Base-by-base conservation (phyloP, 35 echinoderm and acorn worm species). In the Apostichopus parvimensis region DNA sequence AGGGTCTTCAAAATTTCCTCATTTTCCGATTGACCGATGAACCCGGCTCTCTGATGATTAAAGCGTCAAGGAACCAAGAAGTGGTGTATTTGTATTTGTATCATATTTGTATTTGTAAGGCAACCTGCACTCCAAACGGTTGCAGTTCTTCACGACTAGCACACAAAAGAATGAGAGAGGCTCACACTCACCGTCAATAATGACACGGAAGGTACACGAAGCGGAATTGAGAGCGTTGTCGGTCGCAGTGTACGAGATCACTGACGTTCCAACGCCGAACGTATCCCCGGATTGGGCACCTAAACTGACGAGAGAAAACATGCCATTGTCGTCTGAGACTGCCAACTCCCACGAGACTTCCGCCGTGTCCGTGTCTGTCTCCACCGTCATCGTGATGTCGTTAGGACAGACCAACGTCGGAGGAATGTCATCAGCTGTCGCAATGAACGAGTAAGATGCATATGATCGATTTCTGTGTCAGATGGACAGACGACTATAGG, bases 371-470 rank as follows among this genome's bases (percentile, higher is more conserved):
- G 9, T 25, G 17, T 59, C 81, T 18, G 21, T 6, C 4, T 17
- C 15, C 6, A 84, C 55, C n/a, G 11, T 6, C 52, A n/a, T 57
- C 20, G 15, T 14, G 11, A 82, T 57, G 13, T 82, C 79, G 7
- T 8, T 7, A 3, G 79, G 79, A 55, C 79, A 82, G 11, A 0
- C 5, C 18, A 57, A 20, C 79, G 55, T 26, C 12, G 79, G 79
- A 4, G 79, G 79, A 22, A 57, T 82, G 79, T 82, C 79, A 15
- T 82, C 79, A 4, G 53, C 79, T 82, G 79, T 57, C 17, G 56
- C 7, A 20, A 75, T 17, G 71, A 75, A 75, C 34, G 34, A 45
- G 34, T 4, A 45, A 45, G 34, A 45, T 45, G 34, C 34, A 45
- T 4, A 45, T 45, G 34, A 45, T 45, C 34, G 34, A 45, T 45